These are phyloP conservation scores for Aphelocoma californica DNA, from an alignment of 2,797 vertebrate species.

Conservation along the genomic window DNA sequence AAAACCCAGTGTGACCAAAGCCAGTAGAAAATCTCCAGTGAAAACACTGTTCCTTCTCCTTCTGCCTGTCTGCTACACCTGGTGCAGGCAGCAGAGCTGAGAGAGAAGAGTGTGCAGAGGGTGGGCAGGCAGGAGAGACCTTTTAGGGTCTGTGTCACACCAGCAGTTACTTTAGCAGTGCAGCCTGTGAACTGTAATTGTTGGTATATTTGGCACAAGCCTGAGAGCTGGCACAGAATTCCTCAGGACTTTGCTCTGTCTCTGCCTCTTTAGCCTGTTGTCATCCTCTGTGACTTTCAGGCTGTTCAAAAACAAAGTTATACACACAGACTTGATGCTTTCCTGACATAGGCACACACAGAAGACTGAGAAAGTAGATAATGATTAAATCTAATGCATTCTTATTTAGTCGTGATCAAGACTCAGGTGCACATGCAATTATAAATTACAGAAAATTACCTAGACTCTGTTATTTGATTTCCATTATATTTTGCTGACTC, in stretches of 20 bases:
- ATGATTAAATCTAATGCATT: not conserved
- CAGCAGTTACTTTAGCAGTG: rapidly evolving
- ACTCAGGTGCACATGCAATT: not conserved
- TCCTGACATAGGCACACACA: not conserved
- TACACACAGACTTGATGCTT: not conserved
- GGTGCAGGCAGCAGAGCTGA: not conserved
- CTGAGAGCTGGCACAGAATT: not conserved
- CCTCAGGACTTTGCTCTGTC: not conserved
- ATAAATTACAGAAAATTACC: not conserved
- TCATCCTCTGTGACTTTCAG: not conserved
- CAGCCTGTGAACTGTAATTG: not conserved
- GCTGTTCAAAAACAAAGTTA: not conserved
- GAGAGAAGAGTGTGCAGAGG: not conserved
- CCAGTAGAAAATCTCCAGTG: not conserved
- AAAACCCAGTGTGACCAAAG: not conserved
- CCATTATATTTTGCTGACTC: not conserved
- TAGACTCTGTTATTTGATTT: not conserved
- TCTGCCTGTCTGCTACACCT: not conserved
- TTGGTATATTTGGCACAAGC: not conserved
- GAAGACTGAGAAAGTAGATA: not conserved
- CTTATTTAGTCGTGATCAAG: not conserved
- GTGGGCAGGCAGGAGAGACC: not conserved
- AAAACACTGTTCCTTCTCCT: not conserved
- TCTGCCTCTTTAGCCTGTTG: not conserved
- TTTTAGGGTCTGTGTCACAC: not conserved